phyloP scores from a whole-genome alignment of 2,888 invertebrate species.

The Dendrolimus houi region DNA sequence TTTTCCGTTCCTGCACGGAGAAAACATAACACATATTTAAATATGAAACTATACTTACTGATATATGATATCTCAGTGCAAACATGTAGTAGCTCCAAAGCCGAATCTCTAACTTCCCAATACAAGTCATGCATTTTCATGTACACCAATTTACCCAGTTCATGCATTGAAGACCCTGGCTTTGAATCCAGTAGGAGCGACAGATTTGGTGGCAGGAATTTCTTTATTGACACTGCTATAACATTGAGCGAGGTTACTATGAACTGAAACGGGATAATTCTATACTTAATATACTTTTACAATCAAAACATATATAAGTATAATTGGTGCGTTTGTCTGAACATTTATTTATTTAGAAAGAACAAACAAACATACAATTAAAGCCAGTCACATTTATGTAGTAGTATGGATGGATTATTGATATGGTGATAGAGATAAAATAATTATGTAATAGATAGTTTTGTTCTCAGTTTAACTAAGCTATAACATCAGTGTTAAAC shows the following conservation, averaged over 20 bases:
- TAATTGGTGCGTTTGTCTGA: no score
- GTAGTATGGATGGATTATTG: no score
- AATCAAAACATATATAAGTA: no score
- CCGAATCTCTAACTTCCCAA: conserved; percentile 89
- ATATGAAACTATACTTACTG: conserved; percentile 69
- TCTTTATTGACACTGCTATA: conserved; percentile 81
- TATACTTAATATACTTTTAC: no score
- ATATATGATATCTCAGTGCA: conserved; percentile 82
- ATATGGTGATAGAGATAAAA: no score
- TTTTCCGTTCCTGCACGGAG: not conserved
- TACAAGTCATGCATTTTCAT: conserved; percentile 82
- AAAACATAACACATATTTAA: not conserved
- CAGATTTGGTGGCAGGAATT: conserved; percentile 86
- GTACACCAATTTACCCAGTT: conserved; percentile 80
- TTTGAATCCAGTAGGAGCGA: conserved; percentile 82
- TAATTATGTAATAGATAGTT: no score
- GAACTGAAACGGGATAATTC: conserved; percentile 65
- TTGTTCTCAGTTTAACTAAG: no score
- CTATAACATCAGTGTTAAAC: no score
- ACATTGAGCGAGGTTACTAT: conserved; percentile 83
- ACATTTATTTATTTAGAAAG: no score
- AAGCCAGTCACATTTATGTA: no score
- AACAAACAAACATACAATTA: no score
- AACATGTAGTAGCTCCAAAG: conserved; percentile 82
- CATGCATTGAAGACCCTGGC: conserved; percentile 78